phyloP scores from a whole-genome alignment of 2,113 vertebrate species.

The Chaenogobius annularis region DNA sequence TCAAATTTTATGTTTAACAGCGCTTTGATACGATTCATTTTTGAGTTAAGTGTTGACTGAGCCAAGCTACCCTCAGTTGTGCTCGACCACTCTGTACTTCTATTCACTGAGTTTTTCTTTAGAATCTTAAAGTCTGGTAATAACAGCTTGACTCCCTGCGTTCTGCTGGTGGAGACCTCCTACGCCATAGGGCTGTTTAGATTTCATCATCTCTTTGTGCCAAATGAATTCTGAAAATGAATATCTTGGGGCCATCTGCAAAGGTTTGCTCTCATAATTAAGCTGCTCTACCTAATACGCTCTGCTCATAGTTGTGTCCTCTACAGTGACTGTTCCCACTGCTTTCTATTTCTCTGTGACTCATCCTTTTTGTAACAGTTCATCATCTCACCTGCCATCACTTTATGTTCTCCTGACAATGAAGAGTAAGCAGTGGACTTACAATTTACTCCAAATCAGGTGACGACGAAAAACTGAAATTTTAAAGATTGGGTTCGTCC shows the following conservation, averaged over 20 bases:
- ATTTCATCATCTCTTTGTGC: constrained; percentile 73
- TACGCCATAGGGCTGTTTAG: constrained; percentile 62
- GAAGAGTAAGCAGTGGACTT: constrained; percentile 2
- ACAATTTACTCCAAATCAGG: background rate
- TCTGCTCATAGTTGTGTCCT: constrained; percentile 49
- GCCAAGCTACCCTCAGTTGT: background rate
- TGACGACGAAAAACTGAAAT: background rate
- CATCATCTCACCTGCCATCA: constrained; percentile 47
- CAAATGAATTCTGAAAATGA: constrained; percentile 75
- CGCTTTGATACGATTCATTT: background rate
- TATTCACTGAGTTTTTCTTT: background rate
- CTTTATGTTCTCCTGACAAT: constrained; percentile 27
- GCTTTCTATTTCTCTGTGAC: background rate
- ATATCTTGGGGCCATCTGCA: constrained; percentile 69
- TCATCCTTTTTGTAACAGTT: constrained; percentile 15
- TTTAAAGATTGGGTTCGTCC: too few relatives aligned
- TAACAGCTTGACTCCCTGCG: constrained; percentile 21
- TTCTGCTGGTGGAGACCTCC: constrained; percentile 44
- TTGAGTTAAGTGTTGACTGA: background rate
- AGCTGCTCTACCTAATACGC: constrained; percentile 64
- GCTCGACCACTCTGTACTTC: background rate
- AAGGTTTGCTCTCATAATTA: constrained; percentile 74
- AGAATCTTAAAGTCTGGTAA: constrained; percentile 17
- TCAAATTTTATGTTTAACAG: background rate
- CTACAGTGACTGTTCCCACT: constrained; percentile 27